Percentiles rank a stretch among this genome's conserved stretches.
phyloP scores from a whole-genome alignment of 2,797 vertebrate species.

The Leuciscus waleckii region DNA sequence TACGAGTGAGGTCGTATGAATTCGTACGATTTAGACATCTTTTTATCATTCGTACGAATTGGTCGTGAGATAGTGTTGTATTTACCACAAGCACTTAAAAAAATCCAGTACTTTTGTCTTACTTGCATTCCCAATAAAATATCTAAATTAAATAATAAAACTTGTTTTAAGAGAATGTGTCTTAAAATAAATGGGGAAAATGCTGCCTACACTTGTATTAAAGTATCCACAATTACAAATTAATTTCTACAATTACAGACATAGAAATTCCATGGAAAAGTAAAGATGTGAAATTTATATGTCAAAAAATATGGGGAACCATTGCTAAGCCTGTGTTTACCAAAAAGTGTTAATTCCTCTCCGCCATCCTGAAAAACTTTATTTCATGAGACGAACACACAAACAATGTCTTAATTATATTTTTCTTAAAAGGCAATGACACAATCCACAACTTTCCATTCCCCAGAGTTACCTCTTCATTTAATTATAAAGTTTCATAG shows the following conservation, averaged over 20 bases:
- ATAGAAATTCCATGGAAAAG: neutral
- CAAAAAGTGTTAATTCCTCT: neutral
- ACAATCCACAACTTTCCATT: neutral
- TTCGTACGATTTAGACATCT: too few species aligned
- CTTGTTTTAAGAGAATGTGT: neutral
- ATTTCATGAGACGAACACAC: slow-evolving; percentile 5
- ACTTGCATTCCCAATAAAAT: neutral
- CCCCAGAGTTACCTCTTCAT: neutral
- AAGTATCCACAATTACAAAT: neutral
- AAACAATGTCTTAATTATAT: neutral
- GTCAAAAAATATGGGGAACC: neutral
- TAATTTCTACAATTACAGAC: neutral
- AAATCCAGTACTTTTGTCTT: neutral
- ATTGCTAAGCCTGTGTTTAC: neutral
- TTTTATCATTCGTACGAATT: too few species aligned
- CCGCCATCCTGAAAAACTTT: neutral
- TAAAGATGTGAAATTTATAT: neutral
- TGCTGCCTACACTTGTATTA: too few species aligned
- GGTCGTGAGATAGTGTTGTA: too few species aligned
- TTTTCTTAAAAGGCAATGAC: neutral
- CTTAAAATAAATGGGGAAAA: neutral
- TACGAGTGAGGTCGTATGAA: too few species aligned
- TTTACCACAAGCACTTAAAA: neutral
- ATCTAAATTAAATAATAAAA: neutral
- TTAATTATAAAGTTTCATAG: neutral